Base-by-base conservation (phyloP, 30 jellyfish, hydroid and myxozoan species). In the Pelagia noctiluca region DNA sequence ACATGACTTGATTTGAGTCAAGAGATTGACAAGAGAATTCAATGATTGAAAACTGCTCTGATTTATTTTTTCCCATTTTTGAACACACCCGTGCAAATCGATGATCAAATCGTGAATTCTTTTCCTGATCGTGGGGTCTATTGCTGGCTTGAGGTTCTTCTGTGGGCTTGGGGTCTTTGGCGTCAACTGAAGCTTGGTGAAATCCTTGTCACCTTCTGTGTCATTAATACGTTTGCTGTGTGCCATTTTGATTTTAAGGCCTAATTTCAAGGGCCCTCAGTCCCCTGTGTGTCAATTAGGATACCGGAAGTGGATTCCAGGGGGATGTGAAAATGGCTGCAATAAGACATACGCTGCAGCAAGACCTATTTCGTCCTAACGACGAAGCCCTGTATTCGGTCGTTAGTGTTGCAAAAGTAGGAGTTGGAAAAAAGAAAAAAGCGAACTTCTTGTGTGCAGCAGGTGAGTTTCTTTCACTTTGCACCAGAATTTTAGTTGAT, bases 341-440 rank as follows among this genome's bases (percentile, higher is more conserved):
- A 1, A 94, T 94, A 22, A 78, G 95, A 75, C 99, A 88, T 82
- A 67, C 87, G 50, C 96, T 94, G 76, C 99, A 94, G 82, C 97
- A 94, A 63, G 99, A 94, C 12, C 88, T 94, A 30, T 94, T 94
- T 69, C 65, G 97, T 25, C 97, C 99, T 38, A 94, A 88, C 47
- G 99, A 94, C 21, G 99, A 94, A 75, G 97, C 99, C 0, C 68
- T 94, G 52, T 94, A 94, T 75, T 63, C 96, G 2, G 99, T 88
- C 0, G 99, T 94, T 2, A 94, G 88, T 94, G 99, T 94, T 37
- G 99, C 96, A 21, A 94, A 94, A 79, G 86, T 53, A 16, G 91
- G 99, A 0, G 92, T 88, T 25, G 97, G 99, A 5, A 94, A 94
- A 54, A 94, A 94, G 95, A 94, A 94, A 63, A 94, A 94, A 77